A percentile compares a stretch with the other conserved stretches of the same genome.
Evolutionary conservation across 2,797 vertebrate species (phyloP).

Genomic region (Danio choprae): DNA sequence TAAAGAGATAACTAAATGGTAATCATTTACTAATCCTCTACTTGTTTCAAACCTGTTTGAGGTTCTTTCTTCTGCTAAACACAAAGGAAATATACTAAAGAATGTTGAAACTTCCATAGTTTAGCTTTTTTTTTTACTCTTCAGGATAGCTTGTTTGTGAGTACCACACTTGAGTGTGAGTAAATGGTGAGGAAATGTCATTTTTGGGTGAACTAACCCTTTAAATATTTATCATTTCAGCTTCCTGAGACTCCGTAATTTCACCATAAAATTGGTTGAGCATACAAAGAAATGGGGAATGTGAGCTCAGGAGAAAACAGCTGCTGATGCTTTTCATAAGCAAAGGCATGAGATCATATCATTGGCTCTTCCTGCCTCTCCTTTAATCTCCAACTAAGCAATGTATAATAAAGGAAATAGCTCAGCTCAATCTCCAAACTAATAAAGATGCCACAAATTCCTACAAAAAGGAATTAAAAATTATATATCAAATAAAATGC

Average conservation of each 20-base stretch:
- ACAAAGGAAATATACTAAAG: no score
- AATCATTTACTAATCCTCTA: no score
- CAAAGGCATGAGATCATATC: slow-evolving; percentile 43
- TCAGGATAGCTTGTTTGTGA: no score
- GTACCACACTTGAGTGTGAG: no score
- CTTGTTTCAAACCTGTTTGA: no score
- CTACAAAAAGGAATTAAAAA: background rate
- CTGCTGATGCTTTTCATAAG: slow-evolving; percentile 29
- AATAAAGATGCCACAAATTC: background rate
- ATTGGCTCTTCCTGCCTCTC: slow-evolving; percentile 24
- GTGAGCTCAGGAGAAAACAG: slow-evolving; percentile 22
- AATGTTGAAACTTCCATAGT: no score
- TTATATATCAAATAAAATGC: no score
- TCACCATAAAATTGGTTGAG: background rate
- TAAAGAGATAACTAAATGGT: no score
- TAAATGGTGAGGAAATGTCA: no score
- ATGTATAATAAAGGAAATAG: slow-evolving; percentile 30
- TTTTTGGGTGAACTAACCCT: no score
- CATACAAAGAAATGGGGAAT: background rate
- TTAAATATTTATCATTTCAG: background rate
- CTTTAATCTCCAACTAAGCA: slow-evolving; percentile 21
- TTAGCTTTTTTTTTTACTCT: no score
- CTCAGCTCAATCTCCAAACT: background rate
- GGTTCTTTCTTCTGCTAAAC: no score
- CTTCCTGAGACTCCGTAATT: background rate